Evolutionary conservation across 2,113 vertebrate genomes (phyloP).

Genomic region (Mystacornis crossleyi): DNA sequence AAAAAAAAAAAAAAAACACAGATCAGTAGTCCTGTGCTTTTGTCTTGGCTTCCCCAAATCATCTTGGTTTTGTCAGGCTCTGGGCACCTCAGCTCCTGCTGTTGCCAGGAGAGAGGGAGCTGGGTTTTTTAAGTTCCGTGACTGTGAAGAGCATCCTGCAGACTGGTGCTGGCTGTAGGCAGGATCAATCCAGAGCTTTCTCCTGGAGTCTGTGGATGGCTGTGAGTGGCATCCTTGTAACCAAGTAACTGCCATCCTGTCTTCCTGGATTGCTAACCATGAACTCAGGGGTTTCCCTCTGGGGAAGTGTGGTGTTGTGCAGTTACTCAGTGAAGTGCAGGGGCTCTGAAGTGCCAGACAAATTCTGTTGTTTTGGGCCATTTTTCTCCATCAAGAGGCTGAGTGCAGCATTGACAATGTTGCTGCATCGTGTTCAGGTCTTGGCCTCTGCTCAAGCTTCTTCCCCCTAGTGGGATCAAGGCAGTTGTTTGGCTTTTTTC

Average conservation of each 20-base stretch:
- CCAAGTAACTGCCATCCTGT: not conserved
- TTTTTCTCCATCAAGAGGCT: not conserved
- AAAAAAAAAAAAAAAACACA: too few species aligned
- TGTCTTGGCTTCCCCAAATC: not conserved
- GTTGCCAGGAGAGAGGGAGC: not conserved
- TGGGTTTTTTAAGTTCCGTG: not conserved
- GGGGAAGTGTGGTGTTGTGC: not conserved
- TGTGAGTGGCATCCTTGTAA: rapidly evolving
- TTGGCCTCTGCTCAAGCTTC: not conserved
- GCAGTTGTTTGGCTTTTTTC: not conserved
- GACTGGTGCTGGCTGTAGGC: not conserved
- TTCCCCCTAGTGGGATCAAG: not conserved
- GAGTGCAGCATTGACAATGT: not conserved
- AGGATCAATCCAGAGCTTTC: not conserved
- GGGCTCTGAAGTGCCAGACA: not conserved
- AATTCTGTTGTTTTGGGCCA: not conserved
- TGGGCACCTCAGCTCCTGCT: not conserved
- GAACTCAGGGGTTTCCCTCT: not conserved
- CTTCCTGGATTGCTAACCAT: not conserved
- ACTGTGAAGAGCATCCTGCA: not conserved
- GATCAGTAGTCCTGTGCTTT: not conserved
- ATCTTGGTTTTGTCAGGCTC: not conserved
- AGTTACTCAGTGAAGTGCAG: not conserved
- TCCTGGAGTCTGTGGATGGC: not conserved
- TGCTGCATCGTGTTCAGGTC: not conserved